Percentiles rank a stretch among this genome's conserved stretches.
Evolutionary conservation across 2,888 invertebrate genomes (phyloP).

Genomic region (Kuschelorhynchus macadamiae): DNA sequence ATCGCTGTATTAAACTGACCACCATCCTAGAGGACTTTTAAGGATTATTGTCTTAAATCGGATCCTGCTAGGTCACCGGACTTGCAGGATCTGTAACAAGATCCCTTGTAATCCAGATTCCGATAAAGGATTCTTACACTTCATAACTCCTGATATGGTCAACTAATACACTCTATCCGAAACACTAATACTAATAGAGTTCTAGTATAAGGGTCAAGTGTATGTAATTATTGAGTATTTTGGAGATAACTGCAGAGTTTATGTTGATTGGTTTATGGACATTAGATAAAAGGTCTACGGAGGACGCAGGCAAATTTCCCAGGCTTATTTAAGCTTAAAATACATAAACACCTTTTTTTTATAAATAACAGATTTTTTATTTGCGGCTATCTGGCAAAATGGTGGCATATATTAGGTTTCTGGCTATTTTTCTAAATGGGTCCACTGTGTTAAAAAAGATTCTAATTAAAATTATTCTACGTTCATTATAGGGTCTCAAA

Average conservation of each 20-base stretch:
- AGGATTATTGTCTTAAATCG: constrained; percentile 52
- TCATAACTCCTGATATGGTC: constrained; percentile 51
- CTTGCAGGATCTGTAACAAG: constrained; percentile 35
- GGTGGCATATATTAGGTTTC: too few relatives aligned
- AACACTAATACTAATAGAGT: constrained; percentile 36
- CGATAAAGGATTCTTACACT: constrained; percentile 53
- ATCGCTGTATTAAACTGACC: constrained; percentile 36
- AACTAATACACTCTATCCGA: constrained; percentile 46
- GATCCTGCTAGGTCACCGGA: constrained; percentile 45
- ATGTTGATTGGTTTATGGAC: constrained; percentile 16
- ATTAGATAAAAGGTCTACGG: constrained; percentile 9
- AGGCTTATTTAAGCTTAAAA: too few relatives aligned
- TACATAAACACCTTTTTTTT: too few relatives aligned
- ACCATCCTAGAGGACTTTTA: constrained; percentile 50
- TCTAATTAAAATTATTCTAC: too few relatives aligned
- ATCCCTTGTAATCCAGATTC: constrained; percentile 50
- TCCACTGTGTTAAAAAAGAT: too few relatives aligned
- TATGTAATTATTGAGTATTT: constrained; percentile 41
- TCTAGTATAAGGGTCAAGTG: constrained; percentile 32
- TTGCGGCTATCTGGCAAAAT: too few relatives aligned
- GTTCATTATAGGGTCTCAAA: too few relatives aligned
- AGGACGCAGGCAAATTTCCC: too few relatives aligned
- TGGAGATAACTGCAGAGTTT: constrained; percentile 6
- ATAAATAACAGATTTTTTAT: too few relatives aligned
- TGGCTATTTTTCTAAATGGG: too few relatives aligned